phyloP scores from a whole-genome alignment of 2,113 vertebrate species.

The Seriola aureovittata region DNA sequence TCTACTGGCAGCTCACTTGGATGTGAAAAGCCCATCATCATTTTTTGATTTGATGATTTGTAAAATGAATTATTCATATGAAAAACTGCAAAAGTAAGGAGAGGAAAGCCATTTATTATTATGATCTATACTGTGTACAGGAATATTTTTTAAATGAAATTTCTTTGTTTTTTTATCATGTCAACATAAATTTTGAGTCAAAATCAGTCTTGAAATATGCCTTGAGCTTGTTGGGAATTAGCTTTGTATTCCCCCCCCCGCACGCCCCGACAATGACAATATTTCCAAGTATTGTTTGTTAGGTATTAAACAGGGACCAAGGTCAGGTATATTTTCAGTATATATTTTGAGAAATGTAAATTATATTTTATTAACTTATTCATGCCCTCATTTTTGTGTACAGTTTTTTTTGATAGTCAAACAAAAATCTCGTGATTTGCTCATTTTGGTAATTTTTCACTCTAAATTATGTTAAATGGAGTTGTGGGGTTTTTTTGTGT shows the following conservation, averaged over 20 bases:
- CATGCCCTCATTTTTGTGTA: constrained; percentile 73
- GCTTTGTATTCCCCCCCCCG: neutral
- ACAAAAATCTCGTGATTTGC: constrained; percentile 69
- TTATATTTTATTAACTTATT: constrained; percentile 88
- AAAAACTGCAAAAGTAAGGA: constrained; percentile 3
- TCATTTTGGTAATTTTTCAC: constrained; percentile 59
- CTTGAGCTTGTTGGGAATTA: constrained; percentile 54
- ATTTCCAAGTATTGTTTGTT: constrained; percentile 44
- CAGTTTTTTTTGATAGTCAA: constrained; percentile 57
- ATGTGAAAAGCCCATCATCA: neutral
- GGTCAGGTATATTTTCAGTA: constrained; percentile 81
- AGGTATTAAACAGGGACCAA: constrained; percentile 79
- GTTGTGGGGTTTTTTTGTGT: constrained; percentile 36
- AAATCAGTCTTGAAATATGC: constrained; percentile 42
- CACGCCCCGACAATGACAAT: neutral
- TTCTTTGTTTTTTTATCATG: neutral
- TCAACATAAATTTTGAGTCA: constrained; percentile 1
- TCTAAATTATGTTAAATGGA: constrained; percentile 70
- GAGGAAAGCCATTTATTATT: constrained; percentile 35
- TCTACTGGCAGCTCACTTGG: constrained; percentile 13
- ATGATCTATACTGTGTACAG: constrained; percentile 17
- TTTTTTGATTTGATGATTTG: constrained; percentile 19
- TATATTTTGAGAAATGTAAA: constrained; percentile 83
- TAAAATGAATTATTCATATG: neutral
- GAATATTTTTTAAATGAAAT: constrained; percentile 22